Evolutionary conservation across 2,113 vertebrate genomes (phyloP), one percentile per base, ranked within the genome.

Genomic region (Drymodes brunneopygia): DNA sequence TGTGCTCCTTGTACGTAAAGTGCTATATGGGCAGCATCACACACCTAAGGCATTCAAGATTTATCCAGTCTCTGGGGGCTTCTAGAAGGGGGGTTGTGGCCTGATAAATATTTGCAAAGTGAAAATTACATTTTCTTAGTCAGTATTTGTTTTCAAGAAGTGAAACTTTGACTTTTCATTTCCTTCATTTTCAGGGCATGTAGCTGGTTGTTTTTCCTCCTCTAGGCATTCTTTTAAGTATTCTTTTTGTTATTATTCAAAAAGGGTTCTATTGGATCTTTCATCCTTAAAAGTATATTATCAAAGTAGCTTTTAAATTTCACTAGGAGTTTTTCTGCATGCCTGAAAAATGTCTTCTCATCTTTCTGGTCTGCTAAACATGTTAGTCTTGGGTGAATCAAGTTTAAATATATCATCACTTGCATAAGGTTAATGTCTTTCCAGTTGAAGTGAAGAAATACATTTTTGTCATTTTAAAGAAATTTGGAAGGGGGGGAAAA

Each of bases 351-450:
- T 35, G 29, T 90, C 53, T 48, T 73, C 14, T 73, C 42, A 77
- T 67, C 75, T 91, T 66, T 89, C 53, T 89, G 27, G 35, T 82
- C 75, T 87, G 40, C 53, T 88, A 83, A 94, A 88, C 38, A 17
- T 33, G 13, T 93, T 94, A 80, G 65, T 94, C 54, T 90, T 91
- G 75, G 51, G 24, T 86, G 64, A 47, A 88, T 70, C 47, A 28
- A 88, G 24, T 88, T 91, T 90, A 88, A 93, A 74, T 92, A 48
- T 66, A 88, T 73, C 47, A 77, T n/a, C 79, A 88, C 50, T 89
- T 95, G 47, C 14, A 11, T 62, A 66, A 86, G 71, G 47, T 64
- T 95, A 65, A 62, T 0, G 3, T 81, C 31, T 88, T 96, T 54
- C 31, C 60, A 83, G 50, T 91, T 95, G 12, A 72, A 92, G 19